A percentile compares a stretch with the other conserved stretches of the same genome.
phyloP scores from a whole-genome alignment of 1,140 invertebrate genomes.

The Meloidogyne chitwoodi region DNA sequence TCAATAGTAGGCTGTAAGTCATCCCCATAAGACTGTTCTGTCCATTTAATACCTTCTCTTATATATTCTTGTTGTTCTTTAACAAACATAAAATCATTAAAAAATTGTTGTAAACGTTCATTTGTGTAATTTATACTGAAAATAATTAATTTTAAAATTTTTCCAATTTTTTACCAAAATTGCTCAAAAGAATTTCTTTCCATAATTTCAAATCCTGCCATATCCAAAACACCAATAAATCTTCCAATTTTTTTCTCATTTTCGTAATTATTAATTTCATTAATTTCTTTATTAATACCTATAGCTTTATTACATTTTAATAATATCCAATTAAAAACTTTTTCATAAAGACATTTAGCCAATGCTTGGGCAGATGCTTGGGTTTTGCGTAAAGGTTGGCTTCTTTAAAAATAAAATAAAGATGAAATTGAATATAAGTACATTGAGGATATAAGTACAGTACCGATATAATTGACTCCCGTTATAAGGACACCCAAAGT shows the following conservation, averaged over 20 bases:
- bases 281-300: conserved; percentile 15
- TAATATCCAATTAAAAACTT: conserved; percentile 55
- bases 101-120: conserved; percentile 89
- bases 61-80: conserved; percentile 96
- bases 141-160: neutral
- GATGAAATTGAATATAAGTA: no score
- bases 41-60: conserved; percentile 73
- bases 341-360: conserved; percentile 51
- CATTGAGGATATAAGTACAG: no score
- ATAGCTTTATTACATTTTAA: conserved; percentile 49
- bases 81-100: conserved; percentile 99
- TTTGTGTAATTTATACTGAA: conserved; percentile 95
- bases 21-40: conserved; percentile 98
- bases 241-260: neutral
- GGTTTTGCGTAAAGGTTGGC: conserved; percentile 36
- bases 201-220: conserved; percentile 99
- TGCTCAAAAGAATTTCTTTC: conserved; percentile 63
- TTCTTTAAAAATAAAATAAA: neutral
- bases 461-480: no score
- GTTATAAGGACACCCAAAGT: no score
- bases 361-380: conserved; percentile 64
- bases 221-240: conserved; percentile 88
- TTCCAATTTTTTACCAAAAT: conserved; percentile 61
- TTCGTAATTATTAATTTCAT: neutral
- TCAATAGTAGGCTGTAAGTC: conserved; percentile 95